Base-by-base conservation (phyloP, 1,140 invertebrate species). In the Vanessa tameamea region DNA sequence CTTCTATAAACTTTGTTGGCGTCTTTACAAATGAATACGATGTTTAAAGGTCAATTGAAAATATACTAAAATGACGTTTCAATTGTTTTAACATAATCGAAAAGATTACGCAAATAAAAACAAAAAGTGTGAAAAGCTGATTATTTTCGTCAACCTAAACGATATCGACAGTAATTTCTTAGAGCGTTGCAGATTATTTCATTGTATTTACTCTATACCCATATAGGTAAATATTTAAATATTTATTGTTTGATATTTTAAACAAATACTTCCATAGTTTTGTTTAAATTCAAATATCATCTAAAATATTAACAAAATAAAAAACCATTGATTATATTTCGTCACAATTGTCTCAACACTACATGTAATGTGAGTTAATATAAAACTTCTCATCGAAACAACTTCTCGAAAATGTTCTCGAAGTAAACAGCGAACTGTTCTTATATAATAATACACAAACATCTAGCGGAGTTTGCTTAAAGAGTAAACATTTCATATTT, bases 401-500 rank as follows among this genome's bases (percentile, higher is more conserved):
- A 31, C 50, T 7, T 55, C 15, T 37, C 47, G 50, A 53, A 47
- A 67, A 47, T 14, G 26, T 43, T 43, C 8, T 37, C 51, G 51
- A 31, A 20, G 51, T 43, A 57, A 68, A 43, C 26, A 57, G 57
- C 31, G 26, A 68, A 55, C 51, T 69, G 37, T 69, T 69, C 31
- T 69, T 26, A 69, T 57, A 69, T 55, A 47, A 69, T 47, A n/a
- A 59, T 59, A 69, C 20, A 57, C 53, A 59, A 69, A 69, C 66
- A 69, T 47, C 20, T 31, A 61, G 31, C 26, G 31, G 7, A 69
- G 66, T 69, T 69, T 69, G 66, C 53, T 64, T 47, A 14, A 16
- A 59, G 50, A 43, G 53, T 13, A 59, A 59, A 69, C 53, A 69
- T 59, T 15, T 59, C 57, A 69, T 59, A 55, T 69, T 69, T 69